Percentiles rank a stretch among this genome's conserved stretches.
Conservation (phyloP, 2,797 vertebrate species). For the Choloepus didactylus region DNA sequence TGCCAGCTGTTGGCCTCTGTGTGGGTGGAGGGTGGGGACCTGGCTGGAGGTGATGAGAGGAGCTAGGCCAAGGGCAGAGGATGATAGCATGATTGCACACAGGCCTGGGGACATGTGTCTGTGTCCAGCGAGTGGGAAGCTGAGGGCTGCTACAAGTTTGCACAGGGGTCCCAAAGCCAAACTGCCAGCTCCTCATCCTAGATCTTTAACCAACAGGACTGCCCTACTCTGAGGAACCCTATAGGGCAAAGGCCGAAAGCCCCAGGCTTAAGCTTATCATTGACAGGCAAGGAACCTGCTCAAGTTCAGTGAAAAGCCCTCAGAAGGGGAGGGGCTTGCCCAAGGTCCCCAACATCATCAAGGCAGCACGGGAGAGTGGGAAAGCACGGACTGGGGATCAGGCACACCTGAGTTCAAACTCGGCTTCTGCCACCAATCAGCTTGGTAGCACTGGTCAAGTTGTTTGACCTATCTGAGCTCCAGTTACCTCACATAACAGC, state of each 20-base stretch:
- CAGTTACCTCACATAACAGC: background rate
- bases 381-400: background rate
- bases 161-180: background rate
- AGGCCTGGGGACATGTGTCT: background rate
- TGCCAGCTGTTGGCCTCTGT: background rate
- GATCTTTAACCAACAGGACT: background rate
- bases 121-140: background rate
- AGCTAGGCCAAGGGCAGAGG: background rate
- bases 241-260: background rate
- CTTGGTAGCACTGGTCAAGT: background rate
- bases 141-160: background rate
- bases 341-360: background rate
- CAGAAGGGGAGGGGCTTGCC: background rate
- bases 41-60: background rate
- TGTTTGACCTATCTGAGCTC: background rate
- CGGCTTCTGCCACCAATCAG: background rate
- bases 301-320: background rate
- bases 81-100: background rate
- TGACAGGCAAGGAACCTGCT: background rate
- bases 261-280: background rate
- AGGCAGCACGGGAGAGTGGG: background rate
- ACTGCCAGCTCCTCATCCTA: background rate
- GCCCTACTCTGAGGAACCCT: background rate
- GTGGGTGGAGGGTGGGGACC: background rate
- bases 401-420: background rate